Conservation (phyloP, 2,113 vertebrate species). For the Physeter macrocephalus region DNA sequence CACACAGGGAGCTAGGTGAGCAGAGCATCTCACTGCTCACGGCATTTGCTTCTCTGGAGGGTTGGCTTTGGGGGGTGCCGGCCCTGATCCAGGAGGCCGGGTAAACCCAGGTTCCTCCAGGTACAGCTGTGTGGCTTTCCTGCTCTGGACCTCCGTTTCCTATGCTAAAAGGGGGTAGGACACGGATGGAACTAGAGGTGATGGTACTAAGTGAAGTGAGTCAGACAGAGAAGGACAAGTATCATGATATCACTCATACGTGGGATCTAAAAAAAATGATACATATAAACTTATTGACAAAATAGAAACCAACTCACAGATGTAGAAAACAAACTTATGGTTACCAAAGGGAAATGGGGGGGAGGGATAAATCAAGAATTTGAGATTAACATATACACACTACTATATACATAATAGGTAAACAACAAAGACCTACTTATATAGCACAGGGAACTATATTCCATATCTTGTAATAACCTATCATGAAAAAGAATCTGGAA, state of each 20-base stretch:
- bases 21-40: rapidly evolving
- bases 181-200: background rate
- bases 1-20: rapidly evolving
- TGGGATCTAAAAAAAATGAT: background rate
- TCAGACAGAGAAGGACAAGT: background rate
- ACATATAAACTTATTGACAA: background rate
- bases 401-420: background rate
- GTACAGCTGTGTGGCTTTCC: rapidly evolving
- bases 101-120: rapidly evolving
- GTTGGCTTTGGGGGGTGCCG: rapidly evolving
- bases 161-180: rapidly evolving
- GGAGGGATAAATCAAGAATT: background rate
- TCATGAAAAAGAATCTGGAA: background rate
- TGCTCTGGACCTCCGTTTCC: rapidly evolving
- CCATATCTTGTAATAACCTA: background rate
- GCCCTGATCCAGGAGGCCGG: rapidly evolving
- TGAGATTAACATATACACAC: background rate
- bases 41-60: rapidly evolving
- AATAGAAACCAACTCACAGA: background rate
- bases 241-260: rapidly evolving
- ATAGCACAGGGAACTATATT: no score
- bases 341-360: background rate
- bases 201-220: background rate
- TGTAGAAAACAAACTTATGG: background rate
- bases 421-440: no score